Base-by-base conservation (phyloP, 30 jellyfish, hydroid and myxozoan species). In the Turritopsis dohrnii region DNA sequence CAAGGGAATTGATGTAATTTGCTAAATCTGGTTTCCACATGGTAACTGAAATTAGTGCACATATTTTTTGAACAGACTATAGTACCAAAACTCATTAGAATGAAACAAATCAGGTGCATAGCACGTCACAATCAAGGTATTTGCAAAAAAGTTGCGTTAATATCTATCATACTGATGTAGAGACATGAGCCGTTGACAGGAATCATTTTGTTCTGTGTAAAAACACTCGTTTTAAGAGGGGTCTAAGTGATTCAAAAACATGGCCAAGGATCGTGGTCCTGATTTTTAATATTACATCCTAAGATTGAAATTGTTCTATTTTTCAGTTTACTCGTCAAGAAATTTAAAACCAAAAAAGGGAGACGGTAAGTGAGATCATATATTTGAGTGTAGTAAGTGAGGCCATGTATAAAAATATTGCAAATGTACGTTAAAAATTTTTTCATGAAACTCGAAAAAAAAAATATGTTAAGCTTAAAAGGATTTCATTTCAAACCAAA, bases 291-390 rank as follows among this genome's bases (percentile, higher is more conserved):
- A 60, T 18, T 23, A 60, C 19, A 60, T 0, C 73, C 73, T 60
- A 23, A 23, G 73, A 23, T 18, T 23, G 73, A 60, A 23, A 0
- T 0, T 66, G 21, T 76, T 29, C 52, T 60, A 65, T 20, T 54
- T 90, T 71, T 60, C 71, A 90, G 96, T 90, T 27, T 90, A 90
- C 84, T 89, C 91, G 0, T 90, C 95, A 52, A 85, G 90, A 79
- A 79, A 89, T 65, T 86, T 90, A 26, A 54, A 80, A 82, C 75
- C 85, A 66, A 85, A 85, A 85, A 90, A 85, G 60, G 95, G 95
- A 18, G 90, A 74, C 75, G 95, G 96, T 90, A 85, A 88, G 89
- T 30, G 83, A 69, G 31, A 21, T 19, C 77, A 69, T 69, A 7
- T 60, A 60, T 18, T 60, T 60, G 0, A 23, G 22, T 60, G 73